phyloP scores from a whole-genome alignment of 2,888 invertebrate genomes.

The Patella pellucida region DNA sequence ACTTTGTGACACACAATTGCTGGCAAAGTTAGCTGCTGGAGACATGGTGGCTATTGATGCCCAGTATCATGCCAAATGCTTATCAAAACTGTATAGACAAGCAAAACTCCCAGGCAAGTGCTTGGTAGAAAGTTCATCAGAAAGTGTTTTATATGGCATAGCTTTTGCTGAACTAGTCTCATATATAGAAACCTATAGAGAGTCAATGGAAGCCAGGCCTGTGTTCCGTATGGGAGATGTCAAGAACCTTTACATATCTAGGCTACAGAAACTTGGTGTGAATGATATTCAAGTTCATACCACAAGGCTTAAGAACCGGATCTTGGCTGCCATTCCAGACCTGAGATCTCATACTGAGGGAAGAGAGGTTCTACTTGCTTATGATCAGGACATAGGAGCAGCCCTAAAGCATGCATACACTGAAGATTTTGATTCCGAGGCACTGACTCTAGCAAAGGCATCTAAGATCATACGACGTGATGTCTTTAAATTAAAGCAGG shows the following conservation, averaged over 20 bases:
- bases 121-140: background rate
- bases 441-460: background rate
- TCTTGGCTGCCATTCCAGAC: conserved; percentile 22
- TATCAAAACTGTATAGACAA: conserved; percentile 18
- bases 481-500: background rate
- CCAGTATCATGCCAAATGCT: conserved; percentile 28
- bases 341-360: conserved; percentile 22
- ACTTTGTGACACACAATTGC: conserved; percentile 18
- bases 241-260: conserved; percentile 13
- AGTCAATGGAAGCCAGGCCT: background rate
- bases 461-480: conserved; percentile 8
- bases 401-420: background rate
- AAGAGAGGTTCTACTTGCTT: conserved; percentile 40
- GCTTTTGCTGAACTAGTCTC: conserved; percentile 27
- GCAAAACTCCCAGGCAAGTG: too few relatives aligned
- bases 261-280: conserved; percentile 8
- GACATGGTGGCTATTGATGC: conserved; percentile 33
- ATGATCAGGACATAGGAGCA: conserved; percentile 16
- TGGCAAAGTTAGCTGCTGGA: conserved; percentile 33
- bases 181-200: conserved; percentile 25
- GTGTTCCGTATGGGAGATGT: conserved; percentile 30
- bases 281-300: background rate
- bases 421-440: conserved; percentile 9
- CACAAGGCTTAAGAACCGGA: conserved; percentile 17
- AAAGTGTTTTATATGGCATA: conserved; percentile 15